phyloP scores from a whole-genome alignment of 1,140 invertebrate species.

The Geopemphigus sp. region DNA sequence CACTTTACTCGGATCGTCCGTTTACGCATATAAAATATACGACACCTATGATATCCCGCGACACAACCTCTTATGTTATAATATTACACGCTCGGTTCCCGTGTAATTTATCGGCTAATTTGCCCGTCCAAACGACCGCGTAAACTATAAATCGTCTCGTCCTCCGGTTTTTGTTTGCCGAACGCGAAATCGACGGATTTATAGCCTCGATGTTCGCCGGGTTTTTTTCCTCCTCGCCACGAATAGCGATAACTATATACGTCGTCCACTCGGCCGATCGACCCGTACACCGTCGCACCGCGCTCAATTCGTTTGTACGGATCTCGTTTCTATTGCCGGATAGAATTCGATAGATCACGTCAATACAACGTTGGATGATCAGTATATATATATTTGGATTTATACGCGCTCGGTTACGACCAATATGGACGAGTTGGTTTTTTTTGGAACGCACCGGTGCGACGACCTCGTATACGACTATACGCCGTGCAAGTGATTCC shows the following conservation, averaged over 20 bases:
- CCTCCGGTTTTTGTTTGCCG: conserved; percentile 21
- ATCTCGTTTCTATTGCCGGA: not conserved
- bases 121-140: conserved; percentile 21
- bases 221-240: not conserved
- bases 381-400: too few relatives aligned
- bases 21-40: too few relatives aligned
- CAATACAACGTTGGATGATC: too few relatives aligned
- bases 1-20: not conserved
- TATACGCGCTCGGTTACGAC: too few relatives aligned
- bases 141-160: conserved; percentile 29
- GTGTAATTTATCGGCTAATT: conserved; percentile 46
- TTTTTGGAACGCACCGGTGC: too few relatives aligned
- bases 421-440: too few relatives aligned
- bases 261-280: not conserved
- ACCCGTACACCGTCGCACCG: conserved; percentile 7
- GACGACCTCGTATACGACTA: too few relatives aligned
- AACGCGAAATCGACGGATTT: conserved; percentile 46
- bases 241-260: not conserved
- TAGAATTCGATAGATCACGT: not conserved
- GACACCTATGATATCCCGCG: too few relatives aligned
- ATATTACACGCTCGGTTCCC: not conserved
- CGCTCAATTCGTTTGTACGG: not conserved
- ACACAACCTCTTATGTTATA: too few relatives aligned
- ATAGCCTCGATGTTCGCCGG: too few relatives aligned
- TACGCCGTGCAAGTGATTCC: too few relatives aligned